Evolutionary conservation across 2,113 vertebrate species (phyloP), one percentile per base, ranked within the genome.

Genomic region (Notothenia coriiceps): DNA sequence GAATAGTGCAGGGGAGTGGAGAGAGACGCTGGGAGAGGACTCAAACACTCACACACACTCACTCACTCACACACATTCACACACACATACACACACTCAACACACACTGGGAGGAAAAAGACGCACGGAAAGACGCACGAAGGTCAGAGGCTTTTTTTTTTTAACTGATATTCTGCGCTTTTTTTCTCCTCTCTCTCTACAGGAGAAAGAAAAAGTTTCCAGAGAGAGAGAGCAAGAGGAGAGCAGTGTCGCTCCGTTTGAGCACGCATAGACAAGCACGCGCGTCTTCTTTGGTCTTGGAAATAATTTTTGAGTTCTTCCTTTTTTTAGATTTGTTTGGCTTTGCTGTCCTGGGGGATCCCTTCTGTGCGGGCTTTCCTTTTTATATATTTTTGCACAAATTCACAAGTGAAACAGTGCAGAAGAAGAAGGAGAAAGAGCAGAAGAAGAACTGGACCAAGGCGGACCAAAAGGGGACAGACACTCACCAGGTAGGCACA

Each of bases 1-100:
- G 57, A 82, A 70, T 18, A 82, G 90, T 88, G 86, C 84, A 87
- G 83, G 83, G 94, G 93, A 90, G 88, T 90, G 82, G 90, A 92
- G 86, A 92, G 86, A 88, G 86, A 74, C 82, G 64, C 90, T 84
- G 74, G 67, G 85, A 86, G 81, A 86, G 73, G 70, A 84, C 75
- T 83, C 82, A 64, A 62, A 85, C 82, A 86, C 84, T 56, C 88
- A 61, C 86, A 59, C 85, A 67, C 82, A 71, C 68, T 10, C 65
- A 55, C 78, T 59, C 85, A 63, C 86, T 57, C 82, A 50, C 77
- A 25, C 82, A 66, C 78, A 47, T 74, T 65, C 56, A 15, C 77
- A 22, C 75, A 47, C 83, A 6, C 74, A 84, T 67, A 64, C 70
- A 84, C 70, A 68, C 74, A 74, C 79, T 11, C 79, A 61, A 86